These are phyloP conservation scores for Sebastes itinus DNA, from an alignment of 2,797 vertebrate genomes.

Conservation along the genomic window DNA sequence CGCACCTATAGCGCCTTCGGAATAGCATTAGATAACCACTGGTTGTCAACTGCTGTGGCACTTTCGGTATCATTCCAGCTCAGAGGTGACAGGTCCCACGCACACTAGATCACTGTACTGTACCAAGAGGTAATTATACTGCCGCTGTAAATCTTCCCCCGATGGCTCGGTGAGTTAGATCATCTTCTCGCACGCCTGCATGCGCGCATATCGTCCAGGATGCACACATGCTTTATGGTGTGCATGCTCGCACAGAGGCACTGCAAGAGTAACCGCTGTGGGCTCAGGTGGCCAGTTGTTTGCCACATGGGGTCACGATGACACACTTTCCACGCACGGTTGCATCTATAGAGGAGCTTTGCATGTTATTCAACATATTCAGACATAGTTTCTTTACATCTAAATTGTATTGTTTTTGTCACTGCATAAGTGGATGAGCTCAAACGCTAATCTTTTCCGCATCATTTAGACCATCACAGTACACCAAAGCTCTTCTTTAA, in stretches of 20 bases:
- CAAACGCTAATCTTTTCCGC: background rate
- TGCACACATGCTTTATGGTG: constrained; percentile 14
- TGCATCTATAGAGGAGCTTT: background rate
- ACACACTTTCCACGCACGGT: background rate
- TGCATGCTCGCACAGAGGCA: constrained; percentile 13
- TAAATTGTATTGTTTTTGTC: background rate
- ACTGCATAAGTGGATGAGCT: background rate
- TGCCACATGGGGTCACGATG: constrained; percentile 35
- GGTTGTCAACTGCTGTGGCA: constrained; percentile 50
- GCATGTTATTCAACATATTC: background rate
- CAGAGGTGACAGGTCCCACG: constrained; percentile 51
- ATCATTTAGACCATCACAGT: background rate
- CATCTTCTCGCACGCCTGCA: constrained; percentile 33
- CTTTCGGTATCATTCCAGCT: constrained; percentile 56
- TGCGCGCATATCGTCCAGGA: constrained; percentile 1
- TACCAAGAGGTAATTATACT: constrained; percentile 67
- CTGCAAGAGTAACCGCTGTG: constrained; percentile 15
- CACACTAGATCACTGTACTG: constrained; percentile 49
- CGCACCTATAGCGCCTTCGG: constrained; percentile 34
- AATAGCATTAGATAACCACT: constrained; percentile 64
- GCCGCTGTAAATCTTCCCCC: constrained; percentile 52
- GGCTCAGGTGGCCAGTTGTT: constrained; percentile 68
- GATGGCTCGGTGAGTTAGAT: constrained; percentile 46
- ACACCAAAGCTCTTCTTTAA: background rate
- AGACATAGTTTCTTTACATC: background rate